Evolutionary conservation across 2,888 invertebrate species (phyloP).

Genomic region (Morpho helenor): DNA sequence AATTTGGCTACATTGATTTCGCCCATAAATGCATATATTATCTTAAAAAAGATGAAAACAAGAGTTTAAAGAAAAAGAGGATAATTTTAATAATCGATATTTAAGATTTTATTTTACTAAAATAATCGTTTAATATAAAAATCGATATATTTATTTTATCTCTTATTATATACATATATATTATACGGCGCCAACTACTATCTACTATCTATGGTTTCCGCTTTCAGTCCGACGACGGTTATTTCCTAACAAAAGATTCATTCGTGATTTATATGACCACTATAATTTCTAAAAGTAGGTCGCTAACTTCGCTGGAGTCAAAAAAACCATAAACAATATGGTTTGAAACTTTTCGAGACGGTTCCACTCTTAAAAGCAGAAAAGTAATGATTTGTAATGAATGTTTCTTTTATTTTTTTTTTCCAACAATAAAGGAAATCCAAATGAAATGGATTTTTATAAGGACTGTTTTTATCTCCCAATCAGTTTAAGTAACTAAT

Average conservation of each 20-base stretch:
- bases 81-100: no score
- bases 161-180: background rate
- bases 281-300: background rate
- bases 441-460: no score
- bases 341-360: background rate
- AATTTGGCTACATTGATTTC: no score
- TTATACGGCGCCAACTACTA: background rate
- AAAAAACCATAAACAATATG: background rate
- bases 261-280: constrained; percentile 1
- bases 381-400: background rate
- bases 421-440: no score
- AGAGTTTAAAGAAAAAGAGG: no score
- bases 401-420: background rate
- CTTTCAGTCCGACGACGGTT: background rate
- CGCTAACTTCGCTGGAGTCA: background rate
- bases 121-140: no score
- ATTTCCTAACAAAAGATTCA: constrained; percentile 4
- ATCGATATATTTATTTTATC: background rate
- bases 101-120: no score
- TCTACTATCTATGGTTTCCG: background rate
- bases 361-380: background rate
- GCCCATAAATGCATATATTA: no score
- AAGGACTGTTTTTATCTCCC: background rate
- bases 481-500: background rate
- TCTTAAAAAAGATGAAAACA: no score